Evolutionary conservation across 2,797 vertebrate genomes (phyloP).

Genomic region (Typhlichthys subterraneus): DNA sequence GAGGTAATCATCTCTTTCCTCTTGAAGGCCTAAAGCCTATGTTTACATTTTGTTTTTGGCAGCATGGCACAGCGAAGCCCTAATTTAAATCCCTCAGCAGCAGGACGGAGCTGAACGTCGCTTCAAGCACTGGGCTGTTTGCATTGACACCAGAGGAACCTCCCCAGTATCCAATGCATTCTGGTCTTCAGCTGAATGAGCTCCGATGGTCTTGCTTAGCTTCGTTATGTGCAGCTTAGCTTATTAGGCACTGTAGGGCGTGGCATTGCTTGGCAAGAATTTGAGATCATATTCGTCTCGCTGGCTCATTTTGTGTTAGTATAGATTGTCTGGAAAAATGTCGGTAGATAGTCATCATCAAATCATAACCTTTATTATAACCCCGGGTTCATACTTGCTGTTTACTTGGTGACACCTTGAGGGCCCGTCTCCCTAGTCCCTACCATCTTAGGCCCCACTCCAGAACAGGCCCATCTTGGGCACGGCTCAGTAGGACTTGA

Average conservation of each 20-base stretch:
- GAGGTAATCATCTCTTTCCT: constrained; percentile 72
- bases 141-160: constrained; percentile 7
- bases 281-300: background rate
- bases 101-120: constrained; percentile 51
- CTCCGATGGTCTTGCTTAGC: background rate
- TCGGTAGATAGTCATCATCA: no score
- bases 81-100: constrained; percentile 59
- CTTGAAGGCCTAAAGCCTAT: constrained; percentile 69
- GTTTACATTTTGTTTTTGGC: constrained; percentile 69
- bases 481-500: no score
- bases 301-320: no score
- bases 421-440: no score
- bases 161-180: constrained; percentile 8
- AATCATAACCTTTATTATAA: no score
- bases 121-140: constrained; percentile 34
- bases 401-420: no score
- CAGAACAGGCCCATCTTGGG: no score
- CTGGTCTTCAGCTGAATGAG: constrained; percentile 28
- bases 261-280: no score
- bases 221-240: background rate
- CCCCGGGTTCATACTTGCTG: no score
- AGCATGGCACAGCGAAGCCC: constrained; percentile 55
- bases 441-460: no score
- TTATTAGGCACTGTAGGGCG: background rate
- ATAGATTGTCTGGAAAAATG: no score